phyloP scores from a whole-genome alignment of 2,113 vertebrate species.

The Drymodes brunneopygia region DNA sequence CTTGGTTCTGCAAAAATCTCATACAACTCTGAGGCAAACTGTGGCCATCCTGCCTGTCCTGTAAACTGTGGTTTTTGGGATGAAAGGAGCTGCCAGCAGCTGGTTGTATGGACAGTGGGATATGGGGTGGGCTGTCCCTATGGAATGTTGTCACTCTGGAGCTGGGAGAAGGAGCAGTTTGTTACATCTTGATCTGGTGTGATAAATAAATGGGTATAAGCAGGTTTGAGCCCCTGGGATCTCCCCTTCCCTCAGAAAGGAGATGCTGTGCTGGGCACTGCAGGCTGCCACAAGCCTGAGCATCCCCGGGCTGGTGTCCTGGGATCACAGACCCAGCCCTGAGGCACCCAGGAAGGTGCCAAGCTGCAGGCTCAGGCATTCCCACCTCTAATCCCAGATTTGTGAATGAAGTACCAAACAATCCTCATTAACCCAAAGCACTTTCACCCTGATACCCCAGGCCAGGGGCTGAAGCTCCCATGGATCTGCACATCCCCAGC shows the following conservation, averaged over 20 bases:
- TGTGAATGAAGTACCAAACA: neutral
- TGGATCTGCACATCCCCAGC: fast-evolving
- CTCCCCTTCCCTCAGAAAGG: neutral
- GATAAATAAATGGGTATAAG: neutral
- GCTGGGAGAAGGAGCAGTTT: neutral
- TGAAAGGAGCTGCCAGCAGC: neutral
- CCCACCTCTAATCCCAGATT: neutral
- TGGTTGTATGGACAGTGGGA: neutral
- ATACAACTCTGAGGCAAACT: neutral
- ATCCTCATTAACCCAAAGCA: neutral
- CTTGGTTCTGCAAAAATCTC: neutral
- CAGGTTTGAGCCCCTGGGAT: neutral
- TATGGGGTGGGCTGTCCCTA: neutral
- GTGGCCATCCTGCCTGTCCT: neutral
- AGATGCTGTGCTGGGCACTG: neutral
- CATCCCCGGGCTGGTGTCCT: fast-evolving
- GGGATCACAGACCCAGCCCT: neutral
- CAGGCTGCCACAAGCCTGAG: neutral
- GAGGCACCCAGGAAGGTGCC: neutral
- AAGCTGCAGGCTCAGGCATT: neutral
- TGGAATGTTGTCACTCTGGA: neutral
- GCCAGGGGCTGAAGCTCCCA: fast-evolving
- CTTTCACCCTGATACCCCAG: neutral
- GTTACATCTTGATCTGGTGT: neutral
- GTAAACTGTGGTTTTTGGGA: neutral